Conservation (phyloP, 2,113 vertebrate species). For the Pholis gunnellus region DNA sequence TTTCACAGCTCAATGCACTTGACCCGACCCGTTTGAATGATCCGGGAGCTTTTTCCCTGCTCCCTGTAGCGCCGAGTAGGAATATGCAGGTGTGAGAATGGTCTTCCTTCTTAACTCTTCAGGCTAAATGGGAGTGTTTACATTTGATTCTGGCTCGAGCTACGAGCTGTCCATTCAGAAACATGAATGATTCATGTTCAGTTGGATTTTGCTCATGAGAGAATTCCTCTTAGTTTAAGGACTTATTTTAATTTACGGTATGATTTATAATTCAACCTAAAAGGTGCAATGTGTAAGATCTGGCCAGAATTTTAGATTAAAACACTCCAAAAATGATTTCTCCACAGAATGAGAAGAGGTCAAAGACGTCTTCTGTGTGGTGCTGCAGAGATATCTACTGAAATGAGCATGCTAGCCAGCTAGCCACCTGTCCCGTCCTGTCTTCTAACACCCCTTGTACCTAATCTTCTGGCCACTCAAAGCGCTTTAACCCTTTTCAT, state of each 20-base stretch:
- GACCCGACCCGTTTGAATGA: neutral
- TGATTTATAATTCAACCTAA: neutral
- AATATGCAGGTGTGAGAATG: constrained; percentile 13
- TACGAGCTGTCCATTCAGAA: neutral
- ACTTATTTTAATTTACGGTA: neutral
- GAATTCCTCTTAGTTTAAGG: neutral
- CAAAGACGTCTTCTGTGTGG: too few relatives aligned
- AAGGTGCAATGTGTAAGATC: neutral
- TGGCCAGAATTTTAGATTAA: too few relatives aligned
- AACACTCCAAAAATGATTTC: too few relatives aligned
- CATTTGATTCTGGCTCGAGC: neutral
- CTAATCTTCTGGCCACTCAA: too few relatives aligned
- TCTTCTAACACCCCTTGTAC: too few relatives aligned
- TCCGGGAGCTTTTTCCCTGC: neutral
- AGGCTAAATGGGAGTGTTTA: constrained; percentile 3
- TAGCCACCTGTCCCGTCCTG: too few relatives aligned
- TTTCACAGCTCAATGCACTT: constrained; percentile 8
- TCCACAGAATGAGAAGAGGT: too few relatives aligned
- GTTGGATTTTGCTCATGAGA: neutral
- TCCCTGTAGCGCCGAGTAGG: neutral
- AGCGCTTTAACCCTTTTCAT: too few relatives aligned
- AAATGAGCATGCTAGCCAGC: too few relatives aligned
- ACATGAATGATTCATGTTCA: neutral
- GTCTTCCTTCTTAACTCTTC: neutral
- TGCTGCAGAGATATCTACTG: too few relatives aligned